Base-by-base conservation (phyloP, 1,140 invertebrate species). In the Solenopsis invicta region DNA sequence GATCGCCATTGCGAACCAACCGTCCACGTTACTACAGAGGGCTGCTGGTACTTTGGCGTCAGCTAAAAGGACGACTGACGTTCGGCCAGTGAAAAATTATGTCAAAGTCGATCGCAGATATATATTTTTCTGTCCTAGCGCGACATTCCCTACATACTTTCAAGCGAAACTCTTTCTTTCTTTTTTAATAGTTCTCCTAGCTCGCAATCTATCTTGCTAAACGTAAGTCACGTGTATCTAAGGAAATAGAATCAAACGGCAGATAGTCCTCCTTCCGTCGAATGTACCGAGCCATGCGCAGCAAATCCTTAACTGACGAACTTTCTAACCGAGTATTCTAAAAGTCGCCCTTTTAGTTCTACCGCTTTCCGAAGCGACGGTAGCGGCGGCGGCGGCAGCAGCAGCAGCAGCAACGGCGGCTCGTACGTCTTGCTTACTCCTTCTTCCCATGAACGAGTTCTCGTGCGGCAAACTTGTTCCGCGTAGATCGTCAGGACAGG, bases 341-440 rank as follows among this genome's bases (percentile, higher is more conserved):
- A 78, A 69, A 85, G 74, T 85, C 82, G 16, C 62, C 50, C 75
- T 41, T 85, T 78, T 34, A 78, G 82, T 85, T 66, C 59, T 66
- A 1, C 45, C 41, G 59, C 50, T 67, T 85, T n/a, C n/a, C 61
- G 82, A 56, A 45, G 21, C 16, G 62, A 34, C 41, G 24, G 48
- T 29, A 2, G 2, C 29, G 62, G 48, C 41, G 37, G 48, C n/a
- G 24, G 50, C 72, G n/a, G n/a, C n/a, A n/a, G n/a, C n/a, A 45
- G 21, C 16, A 50, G 48, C 41, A 41, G 48, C 2, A 2, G 2
- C 29, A 50, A 34, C 41, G 37, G 48, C n/a, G 24, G 50, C 72
- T 78, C 82, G 61, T 85, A 77, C 41, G 48, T 85, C 82, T 85
- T 85, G 80, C 80, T 84, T 84, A 84, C 56, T 61, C 29, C 24